Evolutionary conservation across 2,888 invertebrate genomes (phyloP).

Genomic region (Anodontia alba): DNA sequence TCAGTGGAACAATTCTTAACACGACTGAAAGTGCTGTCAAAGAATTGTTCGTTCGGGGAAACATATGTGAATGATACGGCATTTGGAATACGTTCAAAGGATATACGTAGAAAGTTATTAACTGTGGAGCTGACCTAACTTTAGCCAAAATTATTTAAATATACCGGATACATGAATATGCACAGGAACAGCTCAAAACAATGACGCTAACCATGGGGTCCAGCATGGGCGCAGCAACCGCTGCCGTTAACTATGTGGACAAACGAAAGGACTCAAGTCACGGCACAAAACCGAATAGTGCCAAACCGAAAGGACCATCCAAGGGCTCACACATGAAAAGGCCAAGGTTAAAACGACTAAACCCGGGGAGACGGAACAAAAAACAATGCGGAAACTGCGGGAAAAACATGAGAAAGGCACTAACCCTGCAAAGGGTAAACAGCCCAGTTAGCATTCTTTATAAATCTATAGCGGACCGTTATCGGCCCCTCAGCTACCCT

Average conservation of each 20-base stretch:
- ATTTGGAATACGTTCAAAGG: not conserved
- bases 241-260: not conserved
- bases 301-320: not conserved
- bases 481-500: too few relatives aligned
- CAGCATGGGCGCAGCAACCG: conserved; percentile 5
- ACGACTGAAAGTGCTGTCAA: conserved; percentile 16
- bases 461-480: too few relatives aligned
- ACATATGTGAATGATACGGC: conserved; percentile 4
- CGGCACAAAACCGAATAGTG: not conserved
- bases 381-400: not conserved
- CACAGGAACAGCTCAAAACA: conserved; percentile 13
- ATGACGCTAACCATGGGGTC: not conserved
- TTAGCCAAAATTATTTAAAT: not conserved
- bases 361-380: not conserved
- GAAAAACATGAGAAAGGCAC: not conserved
- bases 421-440: conserved; percentile 8
- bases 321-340: not conserved
- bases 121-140: conserved; percentile 1
- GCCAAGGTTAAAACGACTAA: not conserved
- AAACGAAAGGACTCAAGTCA: not conserved
- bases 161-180: conserved; percentile 10
- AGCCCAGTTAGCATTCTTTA: too few relatives aligned
- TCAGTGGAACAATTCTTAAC: conserved; percentile 24
- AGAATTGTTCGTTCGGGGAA: conserved; percentile 21
- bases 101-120: not conserved